phyloP scores from a whole-genome alignment of 1,140 invertebrate genomes.

The Drosophila asahinai region DNA sequence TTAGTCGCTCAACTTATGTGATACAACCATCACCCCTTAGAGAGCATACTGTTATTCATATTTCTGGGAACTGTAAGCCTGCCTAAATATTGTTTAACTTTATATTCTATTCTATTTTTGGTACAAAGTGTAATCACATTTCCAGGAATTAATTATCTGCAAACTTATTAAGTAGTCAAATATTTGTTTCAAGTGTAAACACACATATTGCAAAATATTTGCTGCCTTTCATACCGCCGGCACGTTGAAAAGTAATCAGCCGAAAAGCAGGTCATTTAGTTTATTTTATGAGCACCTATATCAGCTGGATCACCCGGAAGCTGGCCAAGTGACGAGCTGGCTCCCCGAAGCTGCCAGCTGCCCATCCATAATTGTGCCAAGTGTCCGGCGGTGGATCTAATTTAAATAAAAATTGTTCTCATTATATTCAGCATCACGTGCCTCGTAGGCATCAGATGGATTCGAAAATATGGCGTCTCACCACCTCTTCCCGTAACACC shows the following conservation, averaged over 20 bases:
- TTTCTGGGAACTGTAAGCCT: too few relatives aligned
- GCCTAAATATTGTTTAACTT: too few relatives aligned
- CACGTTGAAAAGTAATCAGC: conserved; percentile 49
- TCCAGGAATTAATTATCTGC: background rate
- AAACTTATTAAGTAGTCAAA: background rate
- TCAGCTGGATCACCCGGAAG: conserved; percentile 6
- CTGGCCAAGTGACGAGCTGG: conserved; percentile 15
- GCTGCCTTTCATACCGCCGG: background rate
- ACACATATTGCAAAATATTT: conserved; percentile 32
- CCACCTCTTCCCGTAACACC: conserved; percentile 26
- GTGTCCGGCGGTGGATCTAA: conserved; percentile 51
- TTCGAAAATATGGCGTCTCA: conserved; percentile 44
- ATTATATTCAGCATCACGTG: conserved; percentile 52
- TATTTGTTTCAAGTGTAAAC: conserved; percentile 15
- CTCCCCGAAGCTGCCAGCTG: conserved; percentile 10
- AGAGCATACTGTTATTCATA: too few relatives aligned
- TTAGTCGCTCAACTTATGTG: too few relatives aligned
- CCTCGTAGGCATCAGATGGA: conserved; percentile 45
- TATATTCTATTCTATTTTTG: too few relatives aligned
- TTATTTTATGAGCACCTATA: conserved; percentile 40
- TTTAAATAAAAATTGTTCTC: conserved; percentile 56
- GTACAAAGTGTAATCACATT: background rate
- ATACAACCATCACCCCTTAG: too few relatives aligned
- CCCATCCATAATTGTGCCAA: conserved; percentile 48
- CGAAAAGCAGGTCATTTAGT: conserved; percentile 38